Conservation (phyloP, 2,113 vertebrate species). For the Dicentrarchus labrax region DNA sequence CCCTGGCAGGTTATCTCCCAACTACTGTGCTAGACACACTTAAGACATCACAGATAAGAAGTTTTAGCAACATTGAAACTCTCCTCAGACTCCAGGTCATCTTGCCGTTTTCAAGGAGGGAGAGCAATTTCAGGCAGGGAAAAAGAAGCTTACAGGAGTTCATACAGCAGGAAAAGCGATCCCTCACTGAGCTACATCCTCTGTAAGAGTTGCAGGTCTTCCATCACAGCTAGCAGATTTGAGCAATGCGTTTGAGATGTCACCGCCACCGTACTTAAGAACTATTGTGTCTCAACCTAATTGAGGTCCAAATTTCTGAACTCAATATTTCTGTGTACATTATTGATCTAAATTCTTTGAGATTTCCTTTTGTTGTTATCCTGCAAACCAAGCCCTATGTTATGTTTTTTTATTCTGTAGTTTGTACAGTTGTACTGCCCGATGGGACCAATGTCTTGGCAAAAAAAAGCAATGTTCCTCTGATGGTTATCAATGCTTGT, state of each 20-base stretch:
- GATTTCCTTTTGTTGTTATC: conserved; percentile 67
- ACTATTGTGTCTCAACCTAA: conserved; percentile 62
- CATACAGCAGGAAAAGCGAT: conserved; percentile 73
- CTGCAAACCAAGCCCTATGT: conserved; percentile 52
- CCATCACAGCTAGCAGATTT: conserved; percentile 37
- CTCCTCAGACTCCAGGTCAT: conserved; percentile 84
- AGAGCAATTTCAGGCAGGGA: conserved; percentile 83
- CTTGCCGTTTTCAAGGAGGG: conserved; percentile 82
- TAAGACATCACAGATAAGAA: conserved; percentile 80
- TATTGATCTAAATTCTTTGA: conserved; percentile 68
- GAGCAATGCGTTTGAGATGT: conserved; percentile 66
- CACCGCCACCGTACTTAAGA: conserved; percentile 62
- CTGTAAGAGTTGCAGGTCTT: conserved; percentile 76
- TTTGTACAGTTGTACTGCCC: conserved; percentile 82
- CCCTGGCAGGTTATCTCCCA: conserved; percentile 79
- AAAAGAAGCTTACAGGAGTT: conserved; percentile 81
- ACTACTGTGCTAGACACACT: conserved; percentile 83
- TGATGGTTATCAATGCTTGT: conserved; percentile 81
- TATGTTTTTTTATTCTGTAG: conserved; percentile 70
- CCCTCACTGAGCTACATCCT: conserved; percentile 79
- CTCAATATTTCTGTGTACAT: conserved; percentile 75
- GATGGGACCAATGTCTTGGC: conserved; percentile 85
- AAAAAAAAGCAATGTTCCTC: conserved; percentile 76
- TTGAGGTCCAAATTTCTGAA: conserved; percentile 66
- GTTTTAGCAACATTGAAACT: conserved; percentile 84